These are phyloP conservation scores for Antheraea pernyi DNA, from an alignment of 1,140 invertebrate species.

Conservation along the genomic window DNA sequence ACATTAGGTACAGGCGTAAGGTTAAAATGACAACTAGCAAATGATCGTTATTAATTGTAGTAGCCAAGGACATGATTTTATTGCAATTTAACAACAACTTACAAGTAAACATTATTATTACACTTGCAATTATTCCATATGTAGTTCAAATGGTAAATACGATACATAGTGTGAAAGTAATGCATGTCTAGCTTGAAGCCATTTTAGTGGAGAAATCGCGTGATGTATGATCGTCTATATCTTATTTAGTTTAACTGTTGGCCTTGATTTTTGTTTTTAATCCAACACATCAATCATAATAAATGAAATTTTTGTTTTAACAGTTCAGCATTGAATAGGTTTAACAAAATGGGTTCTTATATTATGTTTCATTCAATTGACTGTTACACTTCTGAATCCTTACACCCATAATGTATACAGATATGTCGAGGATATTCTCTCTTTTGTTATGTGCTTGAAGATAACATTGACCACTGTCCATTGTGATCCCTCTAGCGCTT, in stretches of 20 bases:
- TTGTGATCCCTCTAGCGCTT: too few relatives aligned
- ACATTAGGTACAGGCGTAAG: neutral
- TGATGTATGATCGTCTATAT: conserved; percentile 16
- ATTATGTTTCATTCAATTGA: too few relatives aligned
- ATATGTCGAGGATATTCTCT: too few relatives aligned
- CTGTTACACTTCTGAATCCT: too few relatives aligned
- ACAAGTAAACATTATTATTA: neutral
- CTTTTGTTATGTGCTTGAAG: too few relatives aligned
- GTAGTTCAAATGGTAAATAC: conserved; percentile 8
- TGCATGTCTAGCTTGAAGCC: conserved; percentile 15
- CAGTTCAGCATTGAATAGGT: too few relatives aligned
- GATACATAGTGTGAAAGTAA: conserved; percentile 23
- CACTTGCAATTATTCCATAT: neutral
- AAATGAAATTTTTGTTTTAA: neutral
- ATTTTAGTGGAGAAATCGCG: conserved; percentile 25
- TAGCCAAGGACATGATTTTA: neutral
- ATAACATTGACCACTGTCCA: too few relatives aligned
- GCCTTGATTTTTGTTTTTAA: neutral
- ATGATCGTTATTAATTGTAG: neutral
- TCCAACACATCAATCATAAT: neutral
- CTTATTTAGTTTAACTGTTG: neutral
- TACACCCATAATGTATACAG: too few relatives aligned
- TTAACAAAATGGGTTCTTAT: too few relatives aligned
- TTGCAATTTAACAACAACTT: neutral
- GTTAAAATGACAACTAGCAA: neutral